A percentile compares a stretch with the other conserved stretches of the same genome.
These are phyloP conservation scores for Falco naumanni DNA, from an alignment of 2,797 vertebrate species.

Conservation along the genomic window DNA sequence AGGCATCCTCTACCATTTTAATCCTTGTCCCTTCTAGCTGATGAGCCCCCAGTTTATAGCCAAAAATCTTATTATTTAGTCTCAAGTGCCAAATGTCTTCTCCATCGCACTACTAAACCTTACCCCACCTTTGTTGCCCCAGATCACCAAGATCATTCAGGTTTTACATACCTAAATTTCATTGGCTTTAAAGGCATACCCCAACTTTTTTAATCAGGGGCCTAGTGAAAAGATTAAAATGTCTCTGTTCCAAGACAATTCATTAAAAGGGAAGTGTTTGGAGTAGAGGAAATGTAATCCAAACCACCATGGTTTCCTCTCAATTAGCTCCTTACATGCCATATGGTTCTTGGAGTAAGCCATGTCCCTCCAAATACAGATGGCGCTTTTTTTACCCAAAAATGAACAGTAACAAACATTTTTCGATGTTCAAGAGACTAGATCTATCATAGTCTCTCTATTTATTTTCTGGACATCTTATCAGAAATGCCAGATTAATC, in stretches of 20 bases:
- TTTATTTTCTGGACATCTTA: not conserved
- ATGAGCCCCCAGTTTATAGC: not conserved
- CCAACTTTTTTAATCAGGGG: not conserved
- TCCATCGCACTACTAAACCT: not conserved
- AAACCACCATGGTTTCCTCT: not conserved
- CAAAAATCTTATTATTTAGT: not conserved
- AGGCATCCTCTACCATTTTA: not conserved
- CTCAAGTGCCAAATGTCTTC: not conserved
- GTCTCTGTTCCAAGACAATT: not conserved
- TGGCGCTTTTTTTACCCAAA: accelerated
- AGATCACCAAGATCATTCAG: not conserved
- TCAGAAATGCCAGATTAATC: not conserved
- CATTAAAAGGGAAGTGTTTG: not conserved
- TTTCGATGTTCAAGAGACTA: not conserved
- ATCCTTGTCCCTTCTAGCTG: not conserved
- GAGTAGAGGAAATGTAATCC: not conserved
- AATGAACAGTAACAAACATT: not conserved
- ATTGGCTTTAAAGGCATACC: not conserved
- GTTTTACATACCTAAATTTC: not conserved
- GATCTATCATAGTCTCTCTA: not conserved
- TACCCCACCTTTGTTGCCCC: not conserved
- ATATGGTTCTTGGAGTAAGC: not conserved
- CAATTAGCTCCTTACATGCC: not conserved
- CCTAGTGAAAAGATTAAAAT: not conserved
- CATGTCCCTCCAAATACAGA: not conserved